Conservation (phyloP, 2,797 vertebrate genomes). For the Lophotriccus pileatus region DNA sequence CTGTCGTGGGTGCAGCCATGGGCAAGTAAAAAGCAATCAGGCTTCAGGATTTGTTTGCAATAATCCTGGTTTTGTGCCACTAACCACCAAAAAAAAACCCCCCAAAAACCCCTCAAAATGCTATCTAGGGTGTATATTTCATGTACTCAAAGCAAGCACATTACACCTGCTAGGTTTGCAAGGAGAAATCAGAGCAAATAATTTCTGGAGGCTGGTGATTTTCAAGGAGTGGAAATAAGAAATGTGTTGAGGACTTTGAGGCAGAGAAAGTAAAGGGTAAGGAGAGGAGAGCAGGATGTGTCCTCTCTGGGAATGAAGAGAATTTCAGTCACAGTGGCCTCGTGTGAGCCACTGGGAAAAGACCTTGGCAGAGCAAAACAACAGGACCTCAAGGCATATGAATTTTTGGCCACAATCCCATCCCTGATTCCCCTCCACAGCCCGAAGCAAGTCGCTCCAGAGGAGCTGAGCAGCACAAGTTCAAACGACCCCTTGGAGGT, state of each 20-base stretch:
- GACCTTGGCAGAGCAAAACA: not conserved
- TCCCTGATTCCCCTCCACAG: not conserved
- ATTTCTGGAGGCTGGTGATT: not conserved
- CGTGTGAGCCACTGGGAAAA: not conserved
- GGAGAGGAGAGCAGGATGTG: fast-evolving
- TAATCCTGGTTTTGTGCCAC: not conserved
- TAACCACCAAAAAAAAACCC: not conserved
- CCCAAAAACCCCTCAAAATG: not conserved
- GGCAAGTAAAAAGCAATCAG: not conserved
- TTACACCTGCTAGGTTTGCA: not conserved
- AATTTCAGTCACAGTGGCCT: not conserved
- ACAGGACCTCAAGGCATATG: not conserved
- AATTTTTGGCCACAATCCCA: not conserved
- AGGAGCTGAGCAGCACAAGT: not conserved
- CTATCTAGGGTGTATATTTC: not conserved
- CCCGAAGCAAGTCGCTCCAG: not conserved
- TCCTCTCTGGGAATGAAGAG: not conserved
- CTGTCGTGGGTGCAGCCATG: not conserved
- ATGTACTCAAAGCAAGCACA: not conserved
- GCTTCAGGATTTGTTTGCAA: not conserved
- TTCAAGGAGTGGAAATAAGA: not conserved
- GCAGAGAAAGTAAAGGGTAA: not conserved
- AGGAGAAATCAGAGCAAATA: not conserved
- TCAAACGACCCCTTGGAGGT: not conserved
- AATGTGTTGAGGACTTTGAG: not conserved